These are phyloP conservation scores for Cynocephalus volans DNA, from an alignment of 2,113 vertebrate genomes.

Conservation along the genomic window DNA sequence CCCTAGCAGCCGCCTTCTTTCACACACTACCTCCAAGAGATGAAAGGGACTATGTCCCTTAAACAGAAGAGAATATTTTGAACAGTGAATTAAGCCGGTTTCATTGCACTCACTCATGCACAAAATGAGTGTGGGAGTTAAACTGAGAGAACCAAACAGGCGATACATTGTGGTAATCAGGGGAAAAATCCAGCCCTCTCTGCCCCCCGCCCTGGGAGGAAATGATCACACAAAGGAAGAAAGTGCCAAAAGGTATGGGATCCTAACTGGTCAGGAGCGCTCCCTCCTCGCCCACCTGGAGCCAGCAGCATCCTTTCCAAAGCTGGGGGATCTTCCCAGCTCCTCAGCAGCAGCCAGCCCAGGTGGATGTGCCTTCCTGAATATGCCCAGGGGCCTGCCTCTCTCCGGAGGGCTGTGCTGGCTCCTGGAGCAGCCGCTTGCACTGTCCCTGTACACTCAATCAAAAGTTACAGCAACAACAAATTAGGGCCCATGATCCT, in stretches of 20 bases:
- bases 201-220: not conserved
- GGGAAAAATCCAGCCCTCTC: slow-evolving; percentile 58
- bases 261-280: not conserved
- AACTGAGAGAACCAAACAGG: slow-evolving; percentile 76
- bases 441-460: slow-evolving; percentile 77
- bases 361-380: slow-evolving; percentile 24
- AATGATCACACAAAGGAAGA: not conserved
- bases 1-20: slow-evolving; percentile 18
- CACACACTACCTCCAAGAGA: slow-evolving; percentile 28
- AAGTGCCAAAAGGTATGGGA: accelerated
- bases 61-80: slow-evolving; percentile 81
- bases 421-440: slow-evolving; percentile 43
- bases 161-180: slow-evolving; percentile 43
- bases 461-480: slow-evolving; percentile 87
- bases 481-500: slow-evolving; percentile 84
- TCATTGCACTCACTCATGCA: slow-evolving; percentile 82
- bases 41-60: slow-evolving; percentile 73
- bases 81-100: slow-evolving; percentile 84
- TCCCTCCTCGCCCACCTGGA: not conserved
- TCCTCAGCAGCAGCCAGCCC: not conserved
- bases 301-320: not conserved
- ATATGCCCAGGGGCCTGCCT: slow-evolving; percentile 42
- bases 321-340: not conserved
- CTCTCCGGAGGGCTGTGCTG: slow-evolving; percentile 36
- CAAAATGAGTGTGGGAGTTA: slow-evolving; percentile 84